Percentiles rank a stretch among this genome's conserved stretches.
Conservation (phyloP, 1,140 invertebrate species). For the Pogonomyrmex barbatus region DNA sequence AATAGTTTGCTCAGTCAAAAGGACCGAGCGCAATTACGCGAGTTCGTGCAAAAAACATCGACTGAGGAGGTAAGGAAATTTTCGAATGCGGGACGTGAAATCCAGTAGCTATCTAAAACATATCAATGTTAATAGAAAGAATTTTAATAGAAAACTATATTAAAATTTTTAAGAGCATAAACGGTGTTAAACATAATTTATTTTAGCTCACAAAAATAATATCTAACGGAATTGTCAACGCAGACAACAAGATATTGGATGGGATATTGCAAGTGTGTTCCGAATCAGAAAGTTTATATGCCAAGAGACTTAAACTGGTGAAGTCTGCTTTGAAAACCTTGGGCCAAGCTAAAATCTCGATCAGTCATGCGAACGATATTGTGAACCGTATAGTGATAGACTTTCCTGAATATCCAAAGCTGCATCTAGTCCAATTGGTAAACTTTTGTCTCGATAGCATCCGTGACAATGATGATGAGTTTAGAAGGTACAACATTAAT, state of each 20-base stretch:
- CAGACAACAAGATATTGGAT: conserved; percentile 74
- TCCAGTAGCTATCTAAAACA: neutral
- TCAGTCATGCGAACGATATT: conserved; percentile 73
- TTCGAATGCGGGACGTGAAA: neutral
- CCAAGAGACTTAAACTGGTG: conserved; percentile 79
- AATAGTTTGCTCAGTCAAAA: conserved; percentile 21
- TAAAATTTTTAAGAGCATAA: neutral
- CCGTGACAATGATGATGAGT: conserved; percentile 76
- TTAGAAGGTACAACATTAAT: conserved; percentile 73
- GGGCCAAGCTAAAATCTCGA: conserved; percentile 69
- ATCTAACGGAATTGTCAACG: conserved; percentile 65
- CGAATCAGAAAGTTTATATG: conserved; percentile 64
- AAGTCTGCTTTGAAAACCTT: conserved; percentile 72
- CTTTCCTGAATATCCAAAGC: conserved; percentile 76
- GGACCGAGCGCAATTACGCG: neutral
- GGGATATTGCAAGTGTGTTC: conserved; percentile 74
- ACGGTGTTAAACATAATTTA: conserved; percentile 32
- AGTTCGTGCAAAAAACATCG: conserved; percentile 16
- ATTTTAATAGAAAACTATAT: neutral
- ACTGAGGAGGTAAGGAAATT: conserved; percentile 29
- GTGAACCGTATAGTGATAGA: conserved; percentile 79
- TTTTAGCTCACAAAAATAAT: conserved; percentile 77
- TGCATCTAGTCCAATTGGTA: conserved; percentile 78
- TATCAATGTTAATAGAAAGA: neutral
- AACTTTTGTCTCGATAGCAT: conserved; percentile 81